Evolutionary conservation across 2,888 invertebrate genomes (phyloP).

Genomic region (Pyrochroa serraticornis): DNA sequence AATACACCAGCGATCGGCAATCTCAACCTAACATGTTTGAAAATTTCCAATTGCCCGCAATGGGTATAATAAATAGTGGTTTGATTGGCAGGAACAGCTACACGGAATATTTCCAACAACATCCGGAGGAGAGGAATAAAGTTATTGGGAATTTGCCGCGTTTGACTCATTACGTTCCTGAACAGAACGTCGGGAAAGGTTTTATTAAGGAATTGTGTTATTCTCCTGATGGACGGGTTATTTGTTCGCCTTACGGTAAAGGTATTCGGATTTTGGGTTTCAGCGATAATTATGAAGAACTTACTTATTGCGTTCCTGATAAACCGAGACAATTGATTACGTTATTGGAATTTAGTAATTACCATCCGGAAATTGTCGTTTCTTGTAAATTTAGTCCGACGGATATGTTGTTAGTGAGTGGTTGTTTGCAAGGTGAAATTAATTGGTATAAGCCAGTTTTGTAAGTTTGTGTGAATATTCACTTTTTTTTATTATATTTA

Average conservation of each 20-base stretch:
- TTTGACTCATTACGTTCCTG: constrained; percentile 82
- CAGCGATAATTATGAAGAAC: constrained; percentile 76
- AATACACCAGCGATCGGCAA: constrained; percentile 43
- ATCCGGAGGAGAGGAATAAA: constrained; percentile 53
- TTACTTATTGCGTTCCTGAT: constrained; percentile 71
- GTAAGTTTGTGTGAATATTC: constrained; percentile 34
- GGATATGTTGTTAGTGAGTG: constrained; percentile 86
- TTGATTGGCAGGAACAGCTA: constrained; percentile 49
- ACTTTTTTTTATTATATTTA: not conserved
- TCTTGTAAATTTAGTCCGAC: constrained; percentile 90
- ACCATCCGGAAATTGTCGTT: constrained; percentile 84
- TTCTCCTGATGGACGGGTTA: constrained; percentile 86
- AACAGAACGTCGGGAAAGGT: constrained; percentile 87
- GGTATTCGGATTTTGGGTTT: constrained; percentile 87
- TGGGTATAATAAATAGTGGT: constrained; percentile 54
- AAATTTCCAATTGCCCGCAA: constrained; percentile 41
- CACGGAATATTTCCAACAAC: constrained; percentile 44
- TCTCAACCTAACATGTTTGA: constrained; percentile 34
- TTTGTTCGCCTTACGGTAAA: constrained; percentile 88
- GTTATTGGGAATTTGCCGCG: constrained; percentile 76
- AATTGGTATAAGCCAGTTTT: constrained; percentile 84
- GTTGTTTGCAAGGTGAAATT: constrained; percentile 86
- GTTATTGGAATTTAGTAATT: constrained; percentile 71
- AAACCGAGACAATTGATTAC: constrained; percentile 64
- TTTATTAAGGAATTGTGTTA: constrained; percentile 94